A percentile compares a stretch with the other conserved stretches of the same genome.
Evolutionary conservation across 2,797 vertebrate species (phyloP).

Genomic region (Percopsis omiscomaycus): DNA sequence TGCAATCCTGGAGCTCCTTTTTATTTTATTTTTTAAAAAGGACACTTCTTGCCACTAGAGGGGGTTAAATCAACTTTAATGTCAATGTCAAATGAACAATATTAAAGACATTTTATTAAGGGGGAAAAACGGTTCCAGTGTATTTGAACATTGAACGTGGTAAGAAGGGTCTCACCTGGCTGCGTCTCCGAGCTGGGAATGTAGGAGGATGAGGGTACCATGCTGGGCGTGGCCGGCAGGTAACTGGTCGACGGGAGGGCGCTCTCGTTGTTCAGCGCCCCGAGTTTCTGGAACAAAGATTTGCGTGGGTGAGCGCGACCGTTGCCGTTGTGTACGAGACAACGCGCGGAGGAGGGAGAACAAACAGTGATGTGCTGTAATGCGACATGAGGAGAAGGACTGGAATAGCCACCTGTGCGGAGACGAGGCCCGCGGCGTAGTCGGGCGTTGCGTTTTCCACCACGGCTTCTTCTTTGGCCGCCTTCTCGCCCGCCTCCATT

Average conservation of each 20-base stretch:
- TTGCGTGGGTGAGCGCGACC: background rate
- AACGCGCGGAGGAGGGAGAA: background rate
- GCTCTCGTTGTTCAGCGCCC: constrained; percentile 88
- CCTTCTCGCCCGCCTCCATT: constrained; percentile 89
- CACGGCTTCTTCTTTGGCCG: constrained; percentile 91
- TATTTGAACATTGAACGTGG: too few relatives aligned
- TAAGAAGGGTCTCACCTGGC: constrained; percentile 77
- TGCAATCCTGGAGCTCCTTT: too few relatives aligned
- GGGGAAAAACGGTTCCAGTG: too few relatives aligned
- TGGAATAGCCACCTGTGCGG: constrained; percentile 85
- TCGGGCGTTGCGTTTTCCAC: constrained; percentile 96
- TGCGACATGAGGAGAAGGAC: background rate
- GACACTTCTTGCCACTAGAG: too few relatives aligned
- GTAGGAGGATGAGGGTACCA: constrained; percentile 95
- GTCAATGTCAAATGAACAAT: too few relatives aligned
- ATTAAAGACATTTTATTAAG: too few relatives aligned
- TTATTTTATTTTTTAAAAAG: too few relatives aligned
- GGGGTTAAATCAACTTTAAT: too few relatives aligned
- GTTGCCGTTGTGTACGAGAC: background rate
- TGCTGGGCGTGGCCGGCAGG: constrained; percentile 93
- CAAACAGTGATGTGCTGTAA: background rate
- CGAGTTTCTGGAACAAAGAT: constrained; percentile 85
- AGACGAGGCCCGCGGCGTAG: constrained; percentile 95
- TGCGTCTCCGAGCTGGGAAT: constrained; percentile 92
- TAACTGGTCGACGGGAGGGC: constrained; percentile 95